Evolutionary conservation across 2,888 invertebrate species (phyloP), one percentile per base, ranked within the genome.

Genomic region (Drosophila parthenogenetica): DNA sequence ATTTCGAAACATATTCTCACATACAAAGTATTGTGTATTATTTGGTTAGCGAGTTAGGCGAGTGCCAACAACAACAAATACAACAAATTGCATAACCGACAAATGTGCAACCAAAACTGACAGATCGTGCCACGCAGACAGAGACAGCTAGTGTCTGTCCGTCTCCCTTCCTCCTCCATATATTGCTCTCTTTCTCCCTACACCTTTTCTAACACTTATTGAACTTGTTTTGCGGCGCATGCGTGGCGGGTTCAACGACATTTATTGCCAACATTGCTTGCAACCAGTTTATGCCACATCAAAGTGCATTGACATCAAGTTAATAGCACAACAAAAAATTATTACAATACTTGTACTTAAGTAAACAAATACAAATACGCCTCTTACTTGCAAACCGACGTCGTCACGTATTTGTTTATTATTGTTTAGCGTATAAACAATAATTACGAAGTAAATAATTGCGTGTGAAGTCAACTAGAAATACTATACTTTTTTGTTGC

Each of bases 1-100:
- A 72, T 61, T 75, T 59, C 19, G 17, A 69, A 80, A 78, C 81
- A 86, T 85, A 75, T 80, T 83, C 81, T 80, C 86, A 82, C 82
- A 82, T 62, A 62, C 55, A 19, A 75, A 42, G 25, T 46, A 59
- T 16, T 25, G 37, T 39, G n/a, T 32, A 25, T 17, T 43, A 54
- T 37, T 37, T 46, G 39, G 37, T 53, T 35, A 39, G 25, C 58
- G 29, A 29, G 29, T 29, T 29, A 58, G 45, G 22, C 64, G 37
- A 73, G 60, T 79, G 62, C 54, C 49, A 35, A 3, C 35, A 65
- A 59, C 40, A 43, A 22, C 45, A 59, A 46, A 13, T 25, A 29
- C 8, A 17, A 11, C 11, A 32, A 35, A 29, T 79, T 79, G 67
- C 73, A 69, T 76, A 79, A 82, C 8, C 11, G 32, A 35, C 17